phyloP scores from a whole-genome alignment of 2,888 invertebrate species.

The Zygothrica quintamaculata region DNA sequence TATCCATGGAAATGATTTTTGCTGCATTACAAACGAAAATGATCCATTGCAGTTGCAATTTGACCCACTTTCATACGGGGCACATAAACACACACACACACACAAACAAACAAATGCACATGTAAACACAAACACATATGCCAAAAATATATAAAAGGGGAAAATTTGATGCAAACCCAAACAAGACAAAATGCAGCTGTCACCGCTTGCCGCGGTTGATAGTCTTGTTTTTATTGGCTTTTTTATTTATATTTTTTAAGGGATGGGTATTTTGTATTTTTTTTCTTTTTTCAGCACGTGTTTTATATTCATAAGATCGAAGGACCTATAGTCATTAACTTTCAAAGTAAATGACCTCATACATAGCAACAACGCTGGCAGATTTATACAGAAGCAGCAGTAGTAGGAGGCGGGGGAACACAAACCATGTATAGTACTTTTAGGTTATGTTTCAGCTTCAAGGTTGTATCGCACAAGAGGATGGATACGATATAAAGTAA shows the following conservation, averaged over 20 bases:
- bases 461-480: constrained; percentile 61
- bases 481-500: constrained; percentile 17
- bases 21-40: constrained; percentile 57
- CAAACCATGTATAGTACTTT: constrained; percentile 48
- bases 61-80: constrained; percentile 67
- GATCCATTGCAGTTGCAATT: constrained; percentile 66
- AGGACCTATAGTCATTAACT: constrained; percentile 42
- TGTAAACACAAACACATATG: constrained; percentile 12
- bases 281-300: constrained; percentile 9
- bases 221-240: constrained; percentile 26
- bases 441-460: constrained; percentile 73
- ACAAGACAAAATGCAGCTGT: constrained; percentile 60
- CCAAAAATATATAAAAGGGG: constrained; percentile 52
- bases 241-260: neutral
- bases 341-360: constrained; percentile 76
- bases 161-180: constrained; percentile 55
- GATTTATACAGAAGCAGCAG: constrained; percentile 15
- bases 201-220: constrained; percentile 26
- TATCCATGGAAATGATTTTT: constrained; percentile 42
- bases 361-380: constrained; percentile 7
- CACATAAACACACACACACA: constrained; percentile 20
- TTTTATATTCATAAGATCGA: constrained; percentile 29
- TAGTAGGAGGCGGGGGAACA: constrained; percentile 2
- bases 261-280: constrained; percentile 3
- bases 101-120: constrained; percentile 11